These are phyloP conservation scores for Laothoe populi DNA, from an alignment of 2,888 invertebrate genomes.

Conservation along the genomic window DNA sequence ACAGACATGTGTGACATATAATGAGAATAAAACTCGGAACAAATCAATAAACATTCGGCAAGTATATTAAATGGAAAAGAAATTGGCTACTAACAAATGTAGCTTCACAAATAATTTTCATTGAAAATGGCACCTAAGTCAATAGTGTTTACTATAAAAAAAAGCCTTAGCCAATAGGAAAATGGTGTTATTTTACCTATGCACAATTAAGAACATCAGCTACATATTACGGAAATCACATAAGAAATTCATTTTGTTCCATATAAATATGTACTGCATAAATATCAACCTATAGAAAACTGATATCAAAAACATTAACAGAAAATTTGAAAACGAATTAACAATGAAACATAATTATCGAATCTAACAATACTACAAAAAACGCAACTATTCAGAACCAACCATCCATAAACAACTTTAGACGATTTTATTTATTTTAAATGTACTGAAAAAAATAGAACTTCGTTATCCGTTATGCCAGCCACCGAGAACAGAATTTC, in stretches of 20 bases:
- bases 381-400: slow-evolving; percentile 53
- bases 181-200: neutral
- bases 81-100: slow-evolving; percentile 20
- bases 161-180: neutral
- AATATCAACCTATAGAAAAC: slow-evolving; percentile 36
- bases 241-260: neutral
- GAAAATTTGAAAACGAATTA: slow-evolving; percentile 68
- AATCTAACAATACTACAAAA: slow-evolving; percentile 71
- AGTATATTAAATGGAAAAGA: slow-evolving; percentile 36
- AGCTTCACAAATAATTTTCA: slow-evolving; percentile 31
- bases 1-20: slow-evolving; percentile 51
- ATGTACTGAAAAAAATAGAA: slow-evolving; percentile 40
- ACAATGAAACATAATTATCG: slow-evolving; percentile 68
- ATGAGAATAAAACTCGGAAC: slow-evolving; percentile 43
- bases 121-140: slow-evolving; percentile 61
- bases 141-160: slow-evolving; percentile 42
- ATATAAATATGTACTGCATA: slow-evolving; percentile 4
- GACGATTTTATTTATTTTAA: slow-evolving; percentile 25
- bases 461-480: slow-evolving; percentile 41
- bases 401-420: slow-evolving; percentile 43
- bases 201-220: neutral
- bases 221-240: neutral
- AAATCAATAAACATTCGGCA: slow-evolving; percentile 31
- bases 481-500: slow-evolving; percentile 40
- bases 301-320: slow-evolving; percentile 71